Evolutionary conservation across 1,140 invertebrate species (phyloP), one percentile per base, ranked within the genome.

Genomic region (Aphelinus atriplicis): DNA sequence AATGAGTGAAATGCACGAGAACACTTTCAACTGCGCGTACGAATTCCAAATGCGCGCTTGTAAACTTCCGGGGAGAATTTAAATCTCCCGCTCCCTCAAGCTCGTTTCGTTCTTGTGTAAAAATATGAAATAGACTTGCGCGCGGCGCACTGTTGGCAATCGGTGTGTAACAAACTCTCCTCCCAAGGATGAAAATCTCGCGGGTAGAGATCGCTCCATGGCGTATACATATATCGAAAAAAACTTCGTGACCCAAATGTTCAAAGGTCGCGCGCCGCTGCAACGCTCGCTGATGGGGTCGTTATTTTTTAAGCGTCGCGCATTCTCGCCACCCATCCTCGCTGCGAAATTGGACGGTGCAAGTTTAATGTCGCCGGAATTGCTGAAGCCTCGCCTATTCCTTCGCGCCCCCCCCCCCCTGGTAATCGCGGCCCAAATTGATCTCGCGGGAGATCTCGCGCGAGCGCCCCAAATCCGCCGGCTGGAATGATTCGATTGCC

Each of bases 281-380:
- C 26, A 26, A 26, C 26, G 26, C 26, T 26, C 26, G 26, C 26
- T 10, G 63, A 2, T 5, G 60, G 65, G 7, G n/a, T 67, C 51
- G 65, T 68, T 68, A 47, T 68, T 73, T 56, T 58, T 65, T 48
- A 10, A 53, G 47, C 55, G 58, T 65, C 55, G 10, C 57, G 53
- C 2, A 26, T 26, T 26, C 10, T 5, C 61, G 48, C 45, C 7
- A 2, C 50, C 50, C 60, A 10, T 64, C 45, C 55, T 53, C 50
- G 50, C 26, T 26, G 26, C 58, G 56, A 75, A 75, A 69, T 75
- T 75, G 53, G 5, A 69, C 51, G 48, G 7, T 75, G 66, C 60
- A 75, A 75, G 10, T 75, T 75, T 75, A 64, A 75, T 64, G 66
- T 58, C 51, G 43, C 4, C 26, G 45, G 60, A 75, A 76, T 71